These are phyloP conservation scores for Drosophila lacertosa DNA, from an alignment of 1,140 invertebrate genomes.

Conservation along the genomic window DNA sequence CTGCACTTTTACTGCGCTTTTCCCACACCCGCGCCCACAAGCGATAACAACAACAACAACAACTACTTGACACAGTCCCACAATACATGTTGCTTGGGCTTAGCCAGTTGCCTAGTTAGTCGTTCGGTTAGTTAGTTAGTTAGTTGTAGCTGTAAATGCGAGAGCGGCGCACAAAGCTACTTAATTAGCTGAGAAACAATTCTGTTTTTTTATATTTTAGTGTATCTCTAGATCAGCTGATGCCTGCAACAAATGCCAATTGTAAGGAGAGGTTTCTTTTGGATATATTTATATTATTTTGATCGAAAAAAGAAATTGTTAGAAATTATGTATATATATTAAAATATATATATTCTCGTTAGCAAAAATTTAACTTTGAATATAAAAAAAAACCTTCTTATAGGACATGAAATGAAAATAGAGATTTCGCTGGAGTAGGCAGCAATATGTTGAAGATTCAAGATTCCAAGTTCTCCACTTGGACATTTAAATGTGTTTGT, in stretches of 20 bases:
- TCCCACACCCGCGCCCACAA: slow-evolving; percentile 48
- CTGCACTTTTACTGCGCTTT: slow-evolving; percentile 67
- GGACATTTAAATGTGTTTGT: too few species aligned
- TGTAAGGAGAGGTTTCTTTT: not conserved
- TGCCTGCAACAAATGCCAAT: slow-evolving; percentile 13
- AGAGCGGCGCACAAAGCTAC: slow-evolving; percentile 16
- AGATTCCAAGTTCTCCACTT: too few species aligned
- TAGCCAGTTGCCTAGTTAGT: slow-evolving; percentile 37
- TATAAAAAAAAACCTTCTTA: too few species aligned
- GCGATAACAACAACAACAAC: not conserved
- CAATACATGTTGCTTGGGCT: slow-evolving; percentile 8
- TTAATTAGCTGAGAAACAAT: slow-evolving; percentile 31
- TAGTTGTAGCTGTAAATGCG: slow-evolving; percentile 37
- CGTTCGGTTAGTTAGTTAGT: slow-evolving; percentile 24
- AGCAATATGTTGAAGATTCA: too few species aligned
- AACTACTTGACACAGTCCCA: slow-evolving; percentile 40
- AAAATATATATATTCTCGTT: too few species aligned
- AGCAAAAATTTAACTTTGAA: too few species aligned
- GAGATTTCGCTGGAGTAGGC: too few species aligned
- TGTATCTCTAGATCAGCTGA: not conserved
- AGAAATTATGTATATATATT: too few species aligned
- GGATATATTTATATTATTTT: not conserved
- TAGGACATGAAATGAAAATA: too few species aligned
- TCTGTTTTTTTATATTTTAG: not conserved
- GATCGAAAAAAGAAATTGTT: too few species aligned